Percentiles rank a stretch among this genome's conserved stretches.
These are phyloP conservation scores for Ennomos quercinarius DNA, from an alignment of 2,888 invertebrate genomes.

Conservation along the genomic window DNA sequence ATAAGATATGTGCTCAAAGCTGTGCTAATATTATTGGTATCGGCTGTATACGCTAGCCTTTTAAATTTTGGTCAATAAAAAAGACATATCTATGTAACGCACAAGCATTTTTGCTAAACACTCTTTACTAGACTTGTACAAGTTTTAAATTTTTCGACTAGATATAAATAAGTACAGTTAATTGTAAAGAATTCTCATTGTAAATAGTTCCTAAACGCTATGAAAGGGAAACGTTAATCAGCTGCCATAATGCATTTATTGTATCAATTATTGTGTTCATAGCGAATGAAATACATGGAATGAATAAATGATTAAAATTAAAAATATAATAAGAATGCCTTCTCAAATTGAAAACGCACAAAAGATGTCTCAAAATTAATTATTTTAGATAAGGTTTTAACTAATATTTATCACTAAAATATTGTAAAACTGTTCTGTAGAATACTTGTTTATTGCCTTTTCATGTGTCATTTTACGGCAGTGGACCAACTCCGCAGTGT, in stretches of 20 bases:
- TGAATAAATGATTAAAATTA: neutral
- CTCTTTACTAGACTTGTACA: slow-evolving; percentile 3
- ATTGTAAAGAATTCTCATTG: neutral
- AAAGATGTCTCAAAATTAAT: too few species aligned
- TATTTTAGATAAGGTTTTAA: too few species aligned
- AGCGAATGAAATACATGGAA: too few species aligned
- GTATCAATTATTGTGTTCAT: neutral
- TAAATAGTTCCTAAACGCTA: slow-evolving; percentile 11
- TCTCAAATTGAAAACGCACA: neutral
- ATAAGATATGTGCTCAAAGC: slow-evolving; percentile 5
- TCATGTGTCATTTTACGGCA: too few species aligned
- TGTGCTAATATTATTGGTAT: slow-evolving; percentile 10
- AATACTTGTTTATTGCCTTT: too few species aligned
- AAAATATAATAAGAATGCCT: neutral
- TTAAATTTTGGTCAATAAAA: slow-evolving; percentile 7
- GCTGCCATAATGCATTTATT: slow-evolving; percentile 24
- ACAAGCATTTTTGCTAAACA: slow-evolving; percentile 5
- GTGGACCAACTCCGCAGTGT: too few species aligned
- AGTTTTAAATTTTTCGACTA: neutral
- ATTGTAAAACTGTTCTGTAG: too few species aligned
- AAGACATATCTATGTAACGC: slow-evolving; percentile 15
- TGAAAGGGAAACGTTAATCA: neutral
- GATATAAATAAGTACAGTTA: neutral
- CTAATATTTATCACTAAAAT: too few species aligned
- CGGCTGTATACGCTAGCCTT: slow-evolving; percentile 13